These are phyloP conservation scores for Copidosoma floridanum DNA, from an alignment of 1,140 invertebrate genomes.

Conservation along the genomic window DNA sequence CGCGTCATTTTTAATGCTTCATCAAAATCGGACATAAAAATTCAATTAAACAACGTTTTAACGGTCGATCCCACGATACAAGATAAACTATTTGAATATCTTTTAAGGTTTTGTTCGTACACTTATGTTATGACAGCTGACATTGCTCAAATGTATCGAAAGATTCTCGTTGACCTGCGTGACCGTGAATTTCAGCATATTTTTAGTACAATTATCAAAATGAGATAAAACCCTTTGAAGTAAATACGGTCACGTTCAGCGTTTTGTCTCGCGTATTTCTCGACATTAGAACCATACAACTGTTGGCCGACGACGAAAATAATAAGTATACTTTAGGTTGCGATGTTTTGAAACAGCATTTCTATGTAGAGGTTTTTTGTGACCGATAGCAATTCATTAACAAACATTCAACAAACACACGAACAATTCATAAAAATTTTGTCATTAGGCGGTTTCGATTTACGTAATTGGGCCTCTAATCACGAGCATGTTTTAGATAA, in stretches of 20 bases:
- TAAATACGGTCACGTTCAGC: conserved; percentile 18
- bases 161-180: neutral
- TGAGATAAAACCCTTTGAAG: too few species aligned
- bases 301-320: neutral
- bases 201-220: too few species aligned
- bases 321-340: neutral
- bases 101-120: conserved; percentile 33
- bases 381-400: conserved; percentile 36
- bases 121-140: conserved; percentile 9
- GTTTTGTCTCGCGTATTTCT: neutral
- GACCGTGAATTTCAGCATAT: neutral
- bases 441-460: conserved; percentile 33
- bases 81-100: conserved; percentile 7
- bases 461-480: too few species aligned
- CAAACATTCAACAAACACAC: conserved; percentile 36
- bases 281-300: neutral
- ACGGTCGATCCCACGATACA: conserved; percentile 22
- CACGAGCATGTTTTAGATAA: conserved; percentile 12
- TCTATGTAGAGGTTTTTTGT: conserved; percentile 54
- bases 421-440: conserved; percentile 32
- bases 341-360: too few species aligned
- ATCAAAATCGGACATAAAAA: neutral
- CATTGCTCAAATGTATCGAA: conserved; percentile 5
- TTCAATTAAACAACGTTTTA: conserved; percentile 36
- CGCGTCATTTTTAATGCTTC: too few species aligned